These are phyloP conservation scores for Prochilodus magdalenae DNA, from an alignment of 2,113 vertebrate genomes.

Conservation along the genomic window DNA sequence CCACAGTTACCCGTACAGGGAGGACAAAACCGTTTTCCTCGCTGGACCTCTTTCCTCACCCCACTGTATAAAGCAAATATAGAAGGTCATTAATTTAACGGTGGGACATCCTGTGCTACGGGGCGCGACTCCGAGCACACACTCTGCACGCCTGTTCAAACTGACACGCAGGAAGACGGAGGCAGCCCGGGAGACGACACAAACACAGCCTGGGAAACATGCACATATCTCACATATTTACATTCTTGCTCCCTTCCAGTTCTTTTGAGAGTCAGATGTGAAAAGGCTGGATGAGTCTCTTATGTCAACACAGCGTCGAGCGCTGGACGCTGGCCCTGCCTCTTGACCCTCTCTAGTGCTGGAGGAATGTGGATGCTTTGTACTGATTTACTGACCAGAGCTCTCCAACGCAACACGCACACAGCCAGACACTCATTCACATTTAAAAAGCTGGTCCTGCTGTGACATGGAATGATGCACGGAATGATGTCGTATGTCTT, in stretches of 20 bases:
- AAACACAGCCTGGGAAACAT: conserved; percentile 36
- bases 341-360: conserved; percentile 37
- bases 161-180: conserved; percentile 8
- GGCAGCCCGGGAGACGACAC: not conserved
- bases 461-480: too few species aligned
- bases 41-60: too few species aligned
- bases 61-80: not conserved
- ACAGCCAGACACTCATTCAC: too few species aligned
- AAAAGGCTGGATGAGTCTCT: conserved; percentile 57
- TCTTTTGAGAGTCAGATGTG: conserved; percentile 54
- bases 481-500: too few species aligned
- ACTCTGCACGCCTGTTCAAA: conserved; percentile 3
- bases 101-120: not conserved
- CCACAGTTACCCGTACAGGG: too few species aligned
- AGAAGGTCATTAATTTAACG: not conserved
- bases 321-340: conserved; percentile 24
- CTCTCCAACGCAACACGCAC: not conserved
- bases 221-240: conserved; percentile 17
- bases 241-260: conserved; percentile 30
- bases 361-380: conserved; percentile 51
- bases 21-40: too few species aligned
- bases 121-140: not conserved
- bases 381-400: not conserved
- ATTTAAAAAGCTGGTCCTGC: too few species aligned
- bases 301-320: conserved; percentile 57